These are phyloP conservation scores for Petrophora chlorosata DNA, from an alignment of 2,888 invertebrate genomes.

Conservation along the genomic window DNA sequence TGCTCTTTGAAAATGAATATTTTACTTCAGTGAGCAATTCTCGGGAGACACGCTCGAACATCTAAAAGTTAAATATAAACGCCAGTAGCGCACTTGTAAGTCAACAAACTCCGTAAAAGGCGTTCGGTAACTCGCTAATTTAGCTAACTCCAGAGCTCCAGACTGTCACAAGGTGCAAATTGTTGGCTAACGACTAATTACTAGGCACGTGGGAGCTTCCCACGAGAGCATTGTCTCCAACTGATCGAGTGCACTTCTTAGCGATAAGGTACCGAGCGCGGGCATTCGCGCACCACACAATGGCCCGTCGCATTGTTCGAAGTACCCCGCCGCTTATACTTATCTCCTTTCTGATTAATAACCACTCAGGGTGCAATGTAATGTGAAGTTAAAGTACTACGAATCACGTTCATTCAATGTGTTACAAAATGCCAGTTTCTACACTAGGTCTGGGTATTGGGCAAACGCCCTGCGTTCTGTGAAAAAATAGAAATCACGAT, in stretches of 20 bases:
- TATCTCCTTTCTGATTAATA: constrained; percentile 49
- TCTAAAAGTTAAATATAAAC: no score
- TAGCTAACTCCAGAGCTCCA: constrained; percentile 25
- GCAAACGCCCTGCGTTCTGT: constrained; percentile 62
- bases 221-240: constrained; percentile 59
- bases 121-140: constrained; percentile 5
- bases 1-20: no score
- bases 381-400: constrained; percentile 40
- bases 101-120: constrained; percentile 5
- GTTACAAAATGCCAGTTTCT: constrained; percentile 43
- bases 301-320: constrained; percentile 53
- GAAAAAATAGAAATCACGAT: constrained; percentile 66
- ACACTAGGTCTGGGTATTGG: constrained; percentile 48
- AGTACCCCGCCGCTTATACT: constrained; percentile 46
- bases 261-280: constrained; percentile 57
- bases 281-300: constrained; percentile 50
- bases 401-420: constrained; percentile 40
- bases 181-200: constrained; percentile 68
- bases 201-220: constrained; percentile 71
- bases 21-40: no score
- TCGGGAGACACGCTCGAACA: no score
- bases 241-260: constrained; percentile 66
- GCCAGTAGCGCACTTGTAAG: no score
- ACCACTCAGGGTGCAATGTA: constrained; percentile 49
- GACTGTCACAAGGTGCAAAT: constrained; percentile 49